Percentiles rank a stretch among this genome's conserved stretches.
These are phyloP conservation scores for Antrozous pallidus DNA, from an alignment of 2,797 vertebrate genomes.

Conservation along the genomic window DNA sequence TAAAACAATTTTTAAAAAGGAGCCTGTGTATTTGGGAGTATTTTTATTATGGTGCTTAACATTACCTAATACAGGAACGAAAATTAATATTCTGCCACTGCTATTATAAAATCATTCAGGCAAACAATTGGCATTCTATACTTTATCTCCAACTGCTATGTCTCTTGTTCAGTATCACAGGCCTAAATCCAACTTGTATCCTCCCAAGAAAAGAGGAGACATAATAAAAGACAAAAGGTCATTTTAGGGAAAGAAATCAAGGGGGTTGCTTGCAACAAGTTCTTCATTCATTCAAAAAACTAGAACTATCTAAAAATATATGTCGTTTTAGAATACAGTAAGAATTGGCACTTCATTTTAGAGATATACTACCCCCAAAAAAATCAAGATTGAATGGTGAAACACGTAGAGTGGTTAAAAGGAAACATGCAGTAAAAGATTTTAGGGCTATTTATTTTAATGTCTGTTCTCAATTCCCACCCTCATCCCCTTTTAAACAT, in stretches of 20 bases:
- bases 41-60: not conserved
- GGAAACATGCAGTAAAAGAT: not conserved
- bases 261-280: not conserved
- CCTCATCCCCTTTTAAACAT: not conserved
- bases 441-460: not conserved
- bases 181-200: not conserved
- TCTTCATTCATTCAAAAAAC: not conserved
- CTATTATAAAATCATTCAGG: not conserved
- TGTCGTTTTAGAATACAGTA: not conserved
- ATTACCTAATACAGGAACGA: not conserved
- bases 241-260: not conserved
- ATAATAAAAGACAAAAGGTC: not conserved
- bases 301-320: not conserved
- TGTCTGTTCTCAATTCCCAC: not conserved
- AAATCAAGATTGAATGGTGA: not conserved
- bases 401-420: not conserved
- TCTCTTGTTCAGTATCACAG: not conserved
- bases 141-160: not conserved
- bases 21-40: not conserved
- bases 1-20: not conserved
- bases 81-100: not conserved
- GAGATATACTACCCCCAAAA: not conserved
- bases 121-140: not conserved
- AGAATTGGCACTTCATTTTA: not conserved
- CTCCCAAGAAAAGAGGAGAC: not conserved